A percentile compares a stretch with the other conserved stretches of the same genome.
These are phyloP conservation scores for Prorops nasuta DNA, from an alignment of 1,140 invertebrate species.

Conservation along the genomic window DNA sequence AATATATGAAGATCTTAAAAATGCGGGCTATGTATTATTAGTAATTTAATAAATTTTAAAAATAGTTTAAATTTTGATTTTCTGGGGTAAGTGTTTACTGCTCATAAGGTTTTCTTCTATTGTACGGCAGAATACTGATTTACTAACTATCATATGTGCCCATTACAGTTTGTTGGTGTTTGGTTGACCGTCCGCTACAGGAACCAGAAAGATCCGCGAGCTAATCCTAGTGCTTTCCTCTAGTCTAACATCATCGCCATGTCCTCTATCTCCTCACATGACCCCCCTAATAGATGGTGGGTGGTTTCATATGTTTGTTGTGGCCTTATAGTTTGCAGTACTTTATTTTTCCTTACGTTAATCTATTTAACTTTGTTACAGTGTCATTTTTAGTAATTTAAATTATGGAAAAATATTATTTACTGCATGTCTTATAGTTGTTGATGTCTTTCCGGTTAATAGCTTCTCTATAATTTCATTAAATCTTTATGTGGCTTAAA, in stretches of 20 bases:
- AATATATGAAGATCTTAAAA: too few relatives aligned
- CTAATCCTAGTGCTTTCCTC: constrained; percentile 94
- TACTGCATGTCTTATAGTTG: background rate
- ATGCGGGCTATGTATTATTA: too few relatives aligned
- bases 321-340: constrained; percentile 17
- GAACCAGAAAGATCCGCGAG: constrained; percentile 95
- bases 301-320: constrained; percentile 41
- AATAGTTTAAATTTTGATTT: too few relatives aligned
- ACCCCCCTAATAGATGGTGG: constrained; percentile 53
- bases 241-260: constrained; percentile 65
- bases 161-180: constrained; percentile 91
- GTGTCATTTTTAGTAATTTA: background rate
- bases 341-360: background rate
- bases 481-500: background rate
- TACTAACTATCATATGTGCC: constrained; percentile 34
- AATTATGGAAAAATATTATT: background rate
- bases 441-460: background rate
- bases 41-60: too few relatives aligned
- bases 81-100: too few relatives aligned
- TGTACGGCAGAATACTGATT: too few relatives aligned
- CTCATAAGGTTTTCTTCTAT: too few relatives aligned
- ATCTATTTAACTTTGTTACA: background rate
- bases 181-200: constrained; percentile 95
- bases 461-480: background rate
- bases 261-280: constrained; percentile 49